phyloP scores from a whole-genome alignment of 2,797 vertebrate genomes.

The Crenuchus spilurus region DNA sequence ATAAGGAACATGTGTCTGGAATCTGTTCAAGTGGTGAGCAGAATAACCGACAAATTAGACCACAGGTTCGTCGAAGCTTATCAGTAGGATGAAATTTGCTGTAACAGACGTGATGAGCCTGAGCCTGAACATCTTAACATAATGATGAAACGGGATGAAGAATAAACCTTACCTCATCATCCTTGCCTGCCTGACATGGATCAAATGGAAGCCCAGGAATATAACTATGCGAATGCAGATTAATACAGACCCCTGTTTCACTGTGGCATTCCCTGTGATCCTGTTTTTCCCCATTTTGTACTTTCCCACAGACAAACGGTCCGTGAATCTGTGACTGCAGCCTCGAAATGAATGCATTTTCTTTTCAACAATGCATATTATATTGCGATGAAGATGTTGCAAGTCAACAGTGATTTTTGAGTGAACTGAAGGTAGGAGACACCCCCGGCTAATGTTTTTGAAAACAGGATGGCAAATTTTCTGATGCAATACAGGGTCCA shows the following conservation, averaged over 20 bases:
- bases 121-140: not conserved
- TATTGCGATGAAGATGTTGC: not conserved
- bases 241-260: not conserved
- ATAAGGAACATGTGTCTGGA: constrained; percentile 66
- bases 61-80: not conserved
- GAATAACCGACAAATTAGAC: not conserved
- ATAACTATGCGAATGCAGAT: not conserved
- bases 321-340: not conserved
- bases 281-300: not conserved
- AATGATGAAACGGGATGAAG: not conserved
- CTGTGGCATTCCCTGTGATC: not conserved
- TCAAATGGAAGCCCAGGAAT: not conserved
- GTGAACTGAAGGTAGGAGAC: not conserved
- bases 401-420: not conserved
- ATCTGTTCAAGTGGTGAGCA: constrained; percentile 7
- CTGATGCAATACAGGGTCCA: not conserved
- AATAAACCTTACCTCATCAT: not conserved
- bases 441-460: not conserved
- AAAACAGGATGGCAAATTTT: not conserved
- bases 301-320: not conserved
- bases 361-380: not conserved
- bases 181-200: not conserved
- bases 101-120: not conserved
- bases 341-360: not conserved
- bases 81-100: not conserved